A percentile compares a stretch with the other conserved stretches of the same genome.
These are phyloP conservation scores for Amphiura filiformis DNA, from an alignment of 35 echinoderm and acorn worm genomes.

Conservation along the genomic window DNA sequence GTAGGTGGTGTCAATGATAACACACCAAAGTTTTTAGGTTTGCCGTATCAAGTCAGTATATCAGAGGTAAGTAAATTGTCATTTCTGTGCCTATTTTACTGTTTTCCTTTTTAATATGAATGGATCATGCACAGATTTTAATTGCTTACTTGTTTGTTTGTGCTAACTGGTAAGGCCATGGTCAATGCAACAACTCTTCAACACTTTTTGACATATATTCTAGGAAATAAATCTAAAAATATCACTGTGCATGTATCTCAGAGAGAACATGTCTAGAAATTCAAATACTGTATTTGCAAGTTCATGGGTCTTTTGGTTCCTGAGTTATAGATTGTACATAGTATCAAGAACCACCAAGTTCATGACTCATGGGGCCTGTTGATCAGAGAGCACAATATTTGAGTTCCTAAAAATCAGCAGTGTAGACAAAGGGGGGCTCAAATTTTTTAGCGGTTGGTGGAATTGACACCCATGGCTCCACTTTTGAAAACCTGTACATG, in stretches of 20 bases:
- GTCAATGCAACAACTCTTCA: neutral
- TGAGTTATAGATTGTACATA: too few species aligned
- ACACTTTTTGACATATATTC: neutral
- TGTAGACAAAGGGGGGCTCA: too few species aligned
- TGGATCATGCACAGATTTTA: neutral
- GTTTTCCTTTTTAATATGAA: neutral
- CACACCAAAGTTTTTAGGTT: slow-evolving; percentile 29
- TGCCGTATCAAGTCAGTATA: slow-evolving; percentile 33
- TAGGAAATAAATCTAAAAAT: neutral
- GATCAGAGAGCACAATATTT: neutral
- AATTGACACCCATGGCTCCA: too few species aligned
- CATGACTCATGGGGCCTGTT: neutral
- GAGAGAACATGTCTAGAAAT: too few species aligned
- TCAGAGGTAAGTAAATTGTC: slow-evolving; percentile 33
- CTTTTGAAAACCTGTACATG: too few species aligned
- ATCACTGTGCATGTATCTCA: neutral
- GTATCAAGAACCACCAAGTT: too few species aligned
- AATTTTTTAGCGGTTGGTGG: too few species aligned
- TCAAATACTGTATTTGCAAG: too few species aligned
- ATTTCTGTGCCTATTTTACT: too few species aligned
- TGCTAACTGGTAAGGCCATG: neutral
- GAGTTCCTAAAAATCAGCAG: too few species aligned
- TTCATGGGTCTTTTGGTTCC: too few species aligned
- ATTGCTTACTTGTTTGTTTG: neutral
- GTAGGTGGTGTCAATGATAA: slow-evolving; percentile 38